Evolutionary conservation across 2,797 vertebrate species (phyloP).

Genomic region (Okamejei kenojei): DNA sequence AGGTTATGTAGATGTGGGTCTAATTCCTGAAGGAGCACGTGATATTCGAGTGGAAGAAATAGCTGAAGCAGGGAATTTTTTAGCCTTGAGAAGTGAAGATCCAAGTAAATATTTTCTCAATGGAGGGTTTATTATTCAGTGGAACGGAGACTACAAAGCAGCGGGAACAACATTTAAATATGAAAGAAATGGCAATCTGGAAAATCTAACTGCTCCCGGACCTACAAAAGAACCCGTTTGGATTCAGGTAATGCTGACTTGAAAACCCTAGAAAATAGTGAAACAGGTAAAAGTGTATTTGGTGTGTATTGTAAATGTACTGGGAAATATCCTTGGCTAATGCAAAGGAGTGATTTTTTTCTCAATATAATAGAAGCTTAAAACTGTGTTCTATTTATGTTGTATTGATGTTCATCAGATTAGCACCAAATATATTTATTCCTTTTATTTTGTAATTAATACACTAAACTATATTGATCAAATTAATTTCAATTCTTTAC

Average conservation of each 20-base stretch:
- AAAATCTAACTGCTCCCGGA: slow-evolving; percentile 85
- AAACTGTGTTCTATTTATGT: background rate
- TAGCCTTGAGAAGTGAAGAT: slow-evolving; percentile 72
- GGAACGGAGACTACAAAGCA: slow-evolving; percentile 89
- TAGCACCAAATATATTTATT: background rate
- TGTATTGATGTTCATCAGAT: too few species aligned
- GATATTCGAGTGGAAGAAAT: slow-evolving; percentile 83
- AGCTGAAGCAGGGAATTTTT: slow-evolving; percentile 84
- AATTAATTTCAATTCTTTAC: background rate
- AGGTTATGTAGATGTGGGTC: slow-evolving; percentile 86
- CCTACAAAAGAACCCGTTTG: slow-evolving; percentile 81
- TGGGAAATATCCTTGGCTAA: background rate
- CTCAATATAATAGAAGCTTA: background rate
- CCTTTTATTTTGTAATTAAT: background rate
- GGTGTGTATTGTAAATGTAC: background rate
- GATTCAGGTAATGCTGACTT: slow-evolving; percentile 72
- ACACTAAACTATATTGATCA: background rate
- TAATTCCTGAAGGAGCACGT: slow-evolving; percentile 87
- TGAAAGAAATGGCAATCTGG: slow-evolving; percentile 79
- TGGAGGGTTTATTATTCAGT: slow-evolving; percentile 92
- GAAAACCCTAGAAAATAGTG: background rate
- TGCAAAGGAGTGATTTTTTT: background rate
- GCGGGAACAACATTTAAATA: slow-evolving; percentile 83
- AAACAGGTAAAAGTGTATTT: background rate
- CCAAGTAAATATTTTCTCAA: slow-evolving; percentile 86